phyloP scores from a whole-genome alignment of 2,888 invertebrate species.

The Endomychus coccineus region DNA sequence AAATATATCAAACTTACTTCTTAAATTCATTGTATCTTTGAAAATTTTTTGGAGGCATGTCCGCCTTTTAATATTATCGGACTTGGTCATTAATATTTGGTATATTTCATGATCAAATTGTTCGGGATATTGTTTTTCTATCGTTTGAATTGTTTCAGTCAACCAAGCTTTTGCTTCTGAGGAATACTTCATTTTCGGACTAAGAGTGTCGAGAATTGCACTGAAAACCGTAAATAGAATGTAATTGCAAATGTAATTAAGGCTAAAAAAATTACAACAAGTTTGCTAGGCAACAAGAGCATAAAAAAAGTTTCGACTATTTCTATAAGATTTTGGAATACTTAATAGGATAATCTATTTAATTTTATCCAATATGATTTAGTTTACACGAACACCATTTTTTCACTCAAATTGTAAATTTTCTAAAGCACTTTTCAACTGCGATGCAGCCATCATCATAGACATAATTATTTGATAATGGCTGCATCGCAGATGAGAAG shows the following conservation, averaged over 20 bases:
- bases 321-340: no score
- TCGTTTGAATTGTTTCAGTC: slow-evolving; percentile 46
- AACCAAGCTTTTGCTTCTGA: slow-evolving; percentile 30
- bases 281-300: not conserved
- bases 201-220: slow-evolving; percentile 29
- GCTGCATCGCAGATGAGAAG: no score
- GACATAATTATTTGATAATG: no score
- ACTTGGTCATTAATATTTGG: slow-evolving; percentile 43
- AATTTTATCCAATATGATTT: no score
- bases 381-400: no score
- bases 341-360: no score
- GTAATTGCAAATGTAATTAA: slow-evolving; percentile 3
- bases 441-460: no score
- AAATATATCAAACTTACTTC: slow-evolving; percentile 46
- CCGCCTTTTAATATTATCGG: slow-evolving; percentile 21
- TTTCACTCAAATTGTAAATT: no score
- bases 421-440: no score
- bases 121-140: slow-evolving; percentile 65
- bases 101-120: slow-evolving; percentile 64
- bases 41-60: slow-evolving; percentile 32
- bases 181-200: slow-evolving; percentile 19
- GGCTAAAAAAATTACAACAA: not conserved
- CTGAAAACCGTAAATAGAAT: slow-evolving; percentile 26
- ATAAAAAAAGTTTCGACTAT: no score
- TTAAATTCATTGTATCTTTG: slow-evolving; percentile 23